Conservation (phyloP, 2,797 vertebrate species). For the Lagocephalus sceleratus region DNA sequence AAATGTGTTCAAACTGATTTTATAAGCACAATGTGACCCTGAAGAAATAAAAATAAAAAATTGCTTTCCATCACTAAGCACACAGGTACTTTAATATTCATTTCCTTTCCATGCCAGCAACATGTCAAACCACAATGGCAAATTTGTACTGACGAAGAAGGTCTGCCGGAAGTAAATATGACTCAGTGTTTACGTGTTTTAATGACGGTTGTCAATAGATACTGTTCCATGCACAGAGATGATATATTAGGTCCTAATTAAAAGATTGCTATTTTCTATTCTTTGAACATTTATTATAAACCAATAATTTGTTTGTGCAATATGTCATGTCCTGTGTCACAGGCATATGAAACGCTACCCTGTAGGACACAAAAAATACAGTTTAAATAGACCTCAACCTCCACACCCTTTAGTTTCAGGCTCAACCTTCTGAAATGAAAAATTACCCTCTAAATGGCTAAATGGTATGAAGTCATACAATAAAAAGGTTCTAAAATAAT, state of each 20-base stretch:
- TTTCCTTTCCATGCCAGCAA: not conserved
- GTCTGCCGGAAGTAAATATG: slow-evolving; percentile 27
- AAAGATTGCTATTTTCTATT: not conserved
- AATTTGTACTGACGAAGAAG: slow-evolving; percentile 5
- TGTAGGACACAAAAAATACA: no score
- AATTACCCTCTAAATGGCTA: slow-evolving; percentile 11
- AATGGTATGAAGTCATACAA: not conserved
- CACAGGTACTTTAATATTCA: not conserved
- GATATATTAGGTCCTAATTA: not conserved
- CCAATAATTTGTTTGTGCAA: no score
- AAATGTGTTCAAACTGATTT: not conserved
- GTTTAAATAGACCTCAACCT: slow-evolving; percentile 1
- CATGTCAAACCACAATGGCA: slow-evolving; percentile 18
- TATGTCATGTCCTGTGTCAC: no score
- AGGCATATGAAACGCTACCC: no score
- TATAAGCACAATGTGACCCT: not conserved
- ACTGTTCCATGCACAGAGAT: not conserved
- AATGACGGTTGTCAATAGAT: slow-evolving; percentile 28
- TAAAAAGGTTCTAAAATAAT: not conserved
- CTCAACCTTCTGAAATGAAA: slow-evolving; percentile 11
- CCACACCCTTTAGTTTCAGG: not conserved
- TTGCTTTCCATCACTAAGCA: no score
- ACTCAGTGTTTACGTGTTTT: slow-evolving; percentile 47
- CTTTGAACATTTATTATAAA: not conserved
- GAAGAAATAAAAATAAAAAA: not conserved